These are phyloP conservation scores for Cyanoliseus patagonus DNA, from an alignment of 2,113 vertebrate genomes.

Conservation along the genomic window DNA sequence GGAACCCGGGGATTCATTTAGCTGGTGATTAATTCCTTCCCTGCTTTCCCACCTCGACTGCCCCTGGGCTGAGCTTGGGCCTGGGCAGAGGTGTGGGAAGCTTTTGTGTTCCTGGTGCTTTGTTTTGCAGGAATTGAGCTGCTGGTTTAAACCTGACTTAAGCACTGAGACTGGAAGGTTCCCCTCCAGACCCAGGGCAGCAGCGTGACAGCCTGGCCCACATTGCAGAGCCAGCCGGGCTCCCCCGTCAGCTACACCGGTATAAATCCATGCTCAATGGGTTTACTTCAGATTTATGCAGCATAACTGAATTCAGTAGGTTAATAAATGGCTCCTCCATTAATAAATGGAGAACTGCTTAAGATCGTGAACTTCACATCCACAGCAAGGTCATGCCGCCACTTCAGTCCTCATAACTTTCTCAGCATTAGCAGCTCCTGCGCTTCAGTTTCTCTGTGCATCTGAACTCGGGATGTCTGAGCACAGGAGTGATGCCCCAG, in stretches of 20 bases:
- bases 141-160: background rate
- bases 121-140: background rate
- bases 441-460: background rate
- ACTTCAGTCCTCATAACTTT: conserved; percentile 1
- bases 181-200: too few relatives aligned
- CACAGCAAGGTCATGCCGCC: background rate
- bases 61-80: background rate
- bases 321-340: conserved; percentile 28
- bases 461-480: background rate
- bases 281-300: background rate
- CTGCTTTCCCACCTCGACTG: background rate
- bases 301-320: background rate
- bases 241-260: rapidly evolving
- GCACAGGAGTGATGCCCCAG: rapidly evolving
- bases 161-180: background rate
- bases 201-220: rapidly evolving
- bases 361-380: background rate
- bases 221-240: rapidly evolving
- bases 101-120: rapidly evolving
- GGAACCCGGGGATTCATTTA: background rate
- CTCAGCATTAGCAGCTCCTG: rapidly evolving
- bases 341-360: conserved; percentile 37
- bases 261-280: background rate
- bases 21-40: background rate
- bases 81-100: rapidly evolving